Evolutionary conservation across 1,140 invertebrate species (phyloP), one percentile per base, ranked within the genome.

Genomic region (Euwallacea fornicatus): DNA sequence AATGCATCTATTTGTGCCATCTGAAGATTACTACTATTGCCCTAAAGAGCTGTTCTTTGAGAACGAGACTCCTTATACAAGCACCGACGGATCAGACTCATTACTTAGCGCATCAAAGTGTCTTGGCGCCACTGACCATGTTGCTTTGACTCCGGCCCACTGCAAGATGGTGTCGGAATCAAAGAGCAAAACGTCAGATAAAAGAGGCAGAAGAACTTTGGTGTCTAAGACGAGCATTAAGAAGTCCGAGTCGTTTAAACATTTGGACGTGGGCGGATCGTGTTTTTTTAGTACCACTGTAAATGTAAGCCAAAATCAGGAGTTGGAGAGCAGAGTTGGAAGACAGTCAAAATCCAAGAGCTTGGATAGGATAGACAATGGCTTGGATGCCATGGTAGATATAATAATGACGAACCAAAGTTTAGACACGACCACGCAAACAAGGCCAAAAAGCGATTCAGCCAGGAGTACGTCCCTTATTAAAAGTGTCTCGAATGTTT

Each of bases 331-430:
- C n/a, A 44, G 47, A 6, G 62, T 72, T 13, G 50, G 11, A 21
- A 59, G 83, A n/a, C 85, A 85, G 60, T 83, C 86, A 43, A 83
- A 90, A 59, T 90, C 89, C 1, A 93, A 93, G 81, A 93, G 90
- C 67, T 80, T 93, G 42, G 91, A 93, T 69, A 85, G 90, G 60
- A 89, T 93, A 6, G 90, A 91, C 74, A 90, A 92, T 74, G 89
- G 89, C 8, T 78, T 91, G 0, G 89, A 92, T 70, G 86, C 89
- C 0, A 87, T 91, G 83, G 86, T 91, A 0, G 87, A 91, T 75
- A 90, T 91, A 15, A 86, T 91, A 0, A 82, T 90, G 11, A 85
- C 86, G 7, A 71, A 83, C 77, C 75, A 84, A 83, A 16, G 81
- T 79, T 69, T 83, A 83, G 64, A 80, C 80, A 72, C 81, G 71